Evolutionary conservation across 2,797 vertebrate species (phyloP).

Genomic region (Sebastes itinus): DNA sequence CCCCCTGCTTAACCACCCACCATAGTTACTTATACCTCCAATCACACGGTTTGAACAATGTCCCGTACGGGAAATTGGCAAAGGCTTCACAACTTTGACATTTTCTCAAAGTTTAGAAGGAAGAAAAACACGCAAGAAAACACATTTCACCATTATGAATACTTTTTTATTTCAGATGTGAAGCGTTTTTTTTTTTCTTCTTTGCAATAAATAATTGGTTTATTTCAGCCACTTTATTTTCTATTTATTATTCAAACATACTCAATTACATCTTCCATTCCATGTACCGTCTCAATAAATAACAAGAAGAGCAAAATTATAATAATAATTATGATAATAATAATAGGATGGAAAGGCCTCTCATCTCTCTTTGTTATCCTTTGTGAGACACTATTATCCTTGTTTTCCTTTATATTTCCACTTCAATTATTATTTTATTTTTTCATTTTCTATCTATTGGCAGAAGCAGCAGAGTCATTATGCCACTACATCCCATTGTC

Average conservation of each 20-base stretch:
- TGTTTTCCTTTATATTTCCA: constrained; percentile 14
- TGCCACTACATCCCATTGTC: constrained; percentile 19
- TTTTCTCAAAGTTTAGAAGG: not conserved
- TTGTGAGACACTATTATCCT: constrained; percentile 16
- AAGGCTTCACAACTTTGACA: not conserved
- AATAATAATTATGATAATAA: not conserved
- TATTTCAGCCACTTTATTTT: not conserved
- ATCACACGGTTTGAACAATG: not conserved
- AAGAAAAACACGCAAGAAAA: not conserved
- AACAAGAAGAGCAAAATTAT: not conserved
- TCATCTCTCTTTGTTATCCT: not conserved
- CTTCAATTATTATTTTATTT: constrained; percentile 2
- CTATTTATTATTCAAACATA: not conserved
- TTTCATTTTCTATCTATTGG: constrained; percentile 33
- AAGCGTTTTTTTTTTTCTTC: too few relatives aligned
- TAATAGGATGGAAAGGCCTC: not conserved
- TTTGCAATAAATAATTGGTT: not conserved
- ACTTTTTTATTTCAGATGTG: not conserved
- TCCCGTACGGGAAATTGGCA: not conserved
- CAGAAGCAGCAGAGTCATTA: constrained; percentile 51
- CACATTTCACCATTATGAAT: not conserved
- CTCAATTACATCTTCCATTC: not conserved
- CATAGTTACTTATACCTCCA: not conserved
- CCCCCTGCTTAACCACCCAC: not conserved
- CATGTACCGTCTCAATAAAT: not conserved